Conservation (phyloP, 2,888 invertebrate species). For the Myopa tessellatipennis region DNA sequence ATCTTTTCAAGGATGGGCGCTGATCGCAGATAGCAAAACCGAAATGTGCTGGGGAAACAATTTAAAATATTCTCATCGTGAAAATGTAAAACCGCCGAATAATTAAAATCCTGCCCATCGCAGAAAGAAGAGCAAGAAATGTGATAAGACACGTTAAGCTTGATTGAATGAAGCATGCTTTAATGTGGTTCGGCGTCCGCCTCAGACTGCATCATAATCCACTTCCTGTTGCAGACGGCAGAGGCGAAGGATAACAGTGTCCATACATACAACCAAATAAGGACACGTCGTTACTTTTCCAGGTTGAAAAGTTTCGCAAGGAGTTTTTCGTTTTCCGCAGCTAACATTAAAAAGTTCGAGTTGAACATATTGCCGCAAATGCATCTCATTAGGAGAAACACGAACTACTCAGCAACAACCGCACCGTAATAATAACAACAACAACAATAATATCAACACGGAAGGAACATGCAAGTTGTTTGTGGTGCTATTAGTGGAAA, state of each 20-base stretch:
- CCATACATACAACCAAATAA: no score
- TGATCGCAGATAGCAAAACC: no score
- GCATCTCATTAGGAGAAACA: slow-evolving; percentile 26
- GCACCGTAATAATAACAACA: background rate
- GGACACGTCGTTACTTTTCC: background rate
- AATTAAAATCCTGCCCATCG: slow-evolving; percentile 18
- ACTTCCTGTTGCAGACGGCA: background rate
- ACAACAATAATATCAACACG: background rate
- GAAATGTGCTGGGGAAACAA: slow-evolving; percentile 18
- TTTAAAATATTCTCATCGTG: slow-evolving; percentile 14
- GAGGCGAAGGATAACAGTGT: slow-evolving; percentile 47
- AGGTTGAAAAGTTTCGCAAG: slow-evolving; percentile 39
- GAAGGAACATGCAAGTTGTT: background rate
- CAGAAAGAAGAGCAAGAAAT: slow-evolving; percentile 6
- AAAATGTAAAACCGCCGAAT: slow-evolving; percentile 28
- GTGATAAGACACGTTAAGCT: no score
- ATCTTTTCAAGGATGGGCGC: background rate
- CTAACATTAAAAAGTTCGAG: slow-evolving; percentile 22
- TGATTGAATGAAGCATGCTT: no score
- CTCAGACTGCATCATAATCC: background rate
- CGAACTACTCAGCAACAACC: background rate
- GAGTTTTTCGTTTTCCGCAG: background rate
- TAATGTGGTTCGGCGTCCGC: background rate
- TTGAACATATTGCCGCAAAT: slow-evolving; percentile 29
- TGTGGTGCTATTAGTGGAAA: background rate